These are phyloP conservation scores for Epizoanthus illoricatus DNA, from an alignment of 92 coral and sea anemone genomes.

Conservation along the genomic window DNA sequence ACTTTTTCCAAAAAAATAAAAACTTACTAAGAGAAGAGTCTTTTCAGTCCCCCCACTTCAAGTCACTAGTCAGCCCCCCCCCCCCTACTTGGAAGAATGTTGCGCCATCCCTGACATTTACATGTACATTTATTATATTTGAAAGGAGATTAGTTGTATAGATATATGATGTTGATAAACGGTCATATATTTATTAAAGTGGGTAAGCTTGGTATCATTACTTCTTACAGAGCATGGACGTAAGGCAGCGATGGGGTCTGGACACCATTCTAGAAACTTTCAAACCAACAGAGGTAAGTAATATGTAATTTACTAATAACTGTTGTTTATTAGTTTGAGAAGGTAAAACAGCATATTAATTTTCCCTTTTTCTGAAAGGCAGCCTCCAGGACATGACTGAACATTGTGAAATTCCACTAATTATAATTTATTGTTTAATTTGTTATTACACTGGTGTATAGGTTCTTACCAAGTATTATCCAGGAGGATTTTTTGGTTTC, in stretches of 20 bases:
- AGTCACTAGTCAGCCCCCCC: too few relatives aligned
- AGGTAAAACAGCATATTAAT: not conserved
- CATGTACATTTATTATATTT: too few relatives aligned
- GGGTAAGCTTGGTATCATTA: not conserved
- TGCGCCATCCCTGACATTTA: too few relatives aligned
- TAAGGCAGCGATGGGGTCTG: conserved; percentile 56
- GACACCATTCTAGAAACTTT: conserved; percentile 78
- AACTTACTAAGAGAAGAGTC: too few relatives aligned
- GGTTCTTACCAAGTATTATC: conserved; percentile 73
- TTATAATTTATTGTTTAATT: not conserved
- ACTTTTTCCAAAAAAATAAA: too few relatives aligned
- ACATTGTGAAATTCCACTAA: not conserved
- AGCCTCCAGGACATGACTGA: not conserved
- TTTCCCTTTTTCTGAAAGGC: too few relatives aligned
- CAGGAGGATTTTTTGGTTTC: conserved; percentile 82
- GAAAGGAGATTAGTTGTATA: too few relatives aligned
- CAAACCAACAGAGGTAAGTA: conserved; percentile 66
- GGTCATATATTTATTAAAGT: too few relatives aligned
- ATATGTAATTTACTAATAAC: not conserved
- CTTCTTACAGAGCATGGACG: conserved; percentile 60
- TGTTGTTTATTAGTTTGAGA: too few relatives aligned
- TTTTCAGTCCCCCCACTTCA: too few relatives aligned
- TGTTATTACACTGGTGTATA: not conserved
- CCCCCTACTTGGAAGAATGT: too few relatives aligned
- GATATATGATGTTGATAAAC: too few relatives aligned